A percentile compares a stretch with the other conserved stretches of the same genome.
phyloP scores from a whole-genome alignment of 2,113 vertebrate genomes.

The Benitochromis conjunctus region DNA sequence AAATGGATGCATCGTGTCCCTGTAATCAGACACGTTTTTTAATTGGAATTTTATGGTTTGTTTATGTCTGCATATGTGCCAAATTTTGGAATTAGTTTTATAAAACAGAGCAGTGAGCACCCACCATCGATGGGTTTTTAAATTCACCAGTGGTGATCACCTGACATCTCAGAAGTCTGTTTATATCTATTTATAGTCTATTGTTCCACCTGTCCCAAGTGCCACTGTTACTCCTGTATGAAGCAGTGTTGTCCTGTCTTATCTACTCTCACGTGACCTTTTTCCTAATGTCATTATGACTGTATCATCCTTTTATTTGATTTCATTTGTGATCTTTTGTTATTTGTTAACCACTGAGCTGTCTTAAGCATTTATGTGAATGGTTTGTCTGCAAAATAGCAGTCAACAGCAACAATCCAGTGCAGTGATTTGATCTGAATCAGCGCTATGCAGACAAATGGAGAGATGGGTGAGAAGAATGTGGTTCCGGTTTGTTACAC shows the following conservation, averaged over 20 bases:
- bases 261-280: background rate
- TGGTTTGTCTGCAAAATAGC: background rate
- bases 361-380: background rate
- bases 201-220: too few species aligned
- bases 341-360: background rate
- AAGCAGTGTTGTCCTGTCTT: background rate
- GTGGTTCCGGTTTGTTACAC: background rate
- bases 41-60: background rate
- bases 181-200: background rate
- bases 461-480: background rate
- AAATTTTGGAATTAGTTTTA: background rate
- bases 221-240: background rate
- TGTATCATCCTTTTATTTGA: background rate
- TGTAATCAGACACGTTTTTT: background rate
- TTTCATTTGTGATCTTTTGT: background rate
- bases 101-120: background rate
- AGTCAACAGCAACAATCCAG: background rate
- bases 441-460: background rate
- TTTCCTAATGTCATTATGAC: background rate
- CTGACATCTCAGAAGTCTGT: background rate
- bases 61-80: background rate
- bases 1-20: background rate
- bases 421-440: background rate
- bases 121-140: background rate
- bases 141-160: background rate